phyloP scores from a whole-genome alignment of 2,113 vertebrate genomes.

The Epinephelus cyanopodus region DNA sequence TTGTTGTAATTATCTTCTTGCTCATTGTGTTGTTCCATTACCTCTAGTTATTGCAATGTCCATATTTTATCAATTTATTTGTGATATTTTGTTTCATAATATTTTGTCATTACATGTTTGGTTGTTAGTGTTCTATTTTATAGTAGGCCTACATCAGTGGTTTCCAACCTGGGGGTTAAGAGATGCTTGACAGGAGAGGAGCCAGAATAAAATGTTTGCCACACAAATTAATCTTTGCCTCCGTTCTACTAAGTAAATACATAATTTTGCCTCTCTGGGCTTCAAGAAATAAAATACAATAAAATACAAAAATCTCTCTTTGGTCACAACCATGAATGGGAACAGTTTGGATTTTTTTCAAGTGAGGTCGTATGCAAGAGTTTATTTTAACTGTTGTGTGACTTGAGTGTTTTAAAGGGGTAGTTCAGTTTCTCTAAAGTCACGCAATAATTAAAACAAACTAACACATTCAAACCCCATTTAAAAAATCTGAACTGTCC shows the following conservation, averaged over 20 bases:
- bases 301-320: not conserved
- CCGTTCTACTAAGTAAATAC: not conserved
- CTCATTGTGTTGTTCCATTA: not conserved
- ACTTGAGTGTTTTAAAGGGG: too few species aligned
- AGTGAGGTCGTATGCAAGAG: too few species aligned
- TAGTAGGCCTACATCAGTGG: not conserved
- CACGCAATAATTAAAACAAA: too few species aligned
- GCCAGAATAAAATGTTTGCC: not conserved
- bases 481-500: too few species aligned
- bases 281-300: not conserved
- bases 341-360: too few species aligned
- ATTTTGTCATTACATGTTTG: not conserved
- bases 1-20: not conserved
- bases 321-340: not conserved
- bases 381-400: too few species aligned
- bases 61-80: not conserved
- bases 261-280: not conserved
- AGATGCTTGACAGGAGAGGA: not conserved
- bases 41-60: not conserved
- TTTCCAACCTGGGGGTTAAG: not conserved
- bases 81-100: not conserved
- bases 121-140: too few species aligned
- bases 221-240: not conserved
- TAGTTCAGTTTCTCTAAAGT: too few species aligned
- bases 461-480: too few species aligned